phyloP scores from a whole-genome alignment of 1,140 invertebrate genomes.

The Tetramorium simillimum region DNA sequence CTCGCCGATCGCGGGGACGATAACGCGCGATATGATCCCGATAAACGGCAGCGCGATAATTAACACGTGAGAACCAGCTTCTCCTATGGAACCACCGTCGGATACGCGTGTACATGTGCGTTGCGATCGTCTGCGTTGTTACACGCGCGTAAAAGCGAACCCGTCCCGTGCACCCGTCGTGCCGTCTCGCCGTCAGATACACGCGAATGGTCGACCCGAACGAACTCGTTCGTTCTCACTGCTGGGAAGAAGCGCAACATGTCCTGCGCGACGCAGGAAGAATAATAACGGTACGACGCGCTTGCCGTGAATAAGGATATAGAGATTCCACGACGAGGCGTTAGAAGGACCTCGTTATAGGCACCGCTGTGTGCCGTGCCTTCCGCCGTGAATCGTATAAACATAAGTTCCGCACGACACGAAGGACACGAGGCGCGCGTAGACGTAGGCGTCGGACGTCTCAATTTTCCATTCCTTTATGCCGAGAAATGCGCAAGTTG shows the following conservation, averaged over 20 bases:
- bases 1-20: conserved; percentile 47
- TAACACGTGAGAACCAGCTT: conserved; percentile 65
- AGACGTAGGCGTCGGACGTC: conserved; percentile 70
- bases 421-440: conserved; percentile 28
- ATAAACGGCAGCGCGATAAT: conserved; percentile 67
- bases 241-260: conserved; percentile 71
- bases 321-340: conserved; percentile 66
- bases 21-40: conserved; percentile 60
- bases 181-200: conserved; percentile 42
- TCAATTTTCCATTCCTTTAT: conserved; percentile 61
- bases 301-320: conserved; percentile 70
- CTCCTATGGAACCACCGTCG: conserved; percentile 25
- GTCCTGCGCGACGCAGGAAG: conserved; percentile 69
- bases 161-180: neutral
- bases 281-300: conserved; percentile 78
- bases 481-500: neutral
- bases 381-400: conserved; percentile 50
- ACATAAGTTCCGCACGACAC: conserved; percentile 36
- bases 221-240: conserved; percentile 72
- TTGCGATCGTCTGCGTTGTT: neutral
- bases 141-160: conserved; percentile 3
- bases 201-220: conserved; percentile 66
- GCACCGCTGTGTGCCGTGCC: neutral
- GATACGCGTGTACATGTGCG: conserved; percentile 1
- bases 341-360: conserved; percentile 74